These are phyloP conservation scores for Idaea straminata DNA, from an alignment of 2,888 invertebrate genomes.

Conservation along the genomic window DNA sequence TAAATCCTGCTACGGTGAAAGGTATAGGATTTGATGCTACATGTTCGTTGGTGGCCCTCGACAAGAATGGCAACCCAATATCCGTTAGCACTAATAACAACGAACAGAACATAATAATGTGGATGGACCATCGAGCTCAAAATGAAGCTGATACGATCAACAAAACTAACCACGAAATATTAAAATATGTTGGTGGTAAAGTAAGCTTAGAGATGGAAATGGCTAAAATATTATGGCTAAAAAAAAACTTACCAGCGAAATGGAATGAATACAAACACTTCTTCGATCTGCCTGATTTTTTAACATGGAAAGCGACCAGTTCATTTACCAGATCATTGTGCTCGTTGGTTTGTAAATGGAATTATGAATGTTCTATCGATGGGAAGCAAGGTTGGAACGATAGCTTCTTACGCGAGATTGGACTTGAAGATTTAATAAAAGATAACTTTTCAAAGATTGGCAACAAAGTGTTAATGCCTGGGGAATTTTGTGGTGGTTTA, in stretches of 20 bases:
- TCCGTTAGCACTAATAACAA: conserved; percentile 84
- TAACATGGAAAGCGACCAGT: conserved; percentile 95
- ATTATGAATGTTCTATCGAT: conserved; percentile 85
- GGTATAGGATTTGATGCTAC: conserved; percentile 98
- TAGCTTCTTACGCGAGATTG: conserved; percentile 86
- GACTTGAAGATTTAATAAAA: conserved; percentile 85
- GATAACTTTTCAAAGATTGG: conserved; percentile 86
- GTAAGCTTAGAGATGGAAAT: conserved; percentile 98
- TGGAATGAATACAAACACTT: conserved; percentile 88
- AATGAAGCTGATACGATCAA: conserved; percentile 91
- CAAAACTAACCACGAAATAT: conserved; percentile 84
- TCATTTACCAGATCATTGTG: conserved; percentile 90
- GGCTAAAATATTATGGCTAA: conserved; percentile 96
- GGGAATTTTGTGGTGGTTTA: conserved; percentile 85
- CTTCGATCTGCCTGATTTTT: conserved; percentile 95
- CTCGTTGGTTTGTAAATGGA: conserved; percentile 97
- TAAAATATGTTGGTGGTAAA: conserved; percentile 93
- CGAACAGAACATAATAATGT: conserved; percentile 91
- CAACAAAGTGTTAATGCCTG: conserved; percentile 83
- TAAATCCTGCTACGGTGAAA: conserved; percentile 81
- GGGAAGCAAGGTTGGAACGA: conserved; percentile 84
- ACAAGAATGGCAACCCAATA: conserved; percentile 83
- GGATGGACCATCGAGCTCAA: conserved; percentile 95
- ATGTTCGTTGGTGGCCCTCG: conserved; percentile 93
- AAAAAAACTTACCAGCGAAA: conserved; percentile 83